These are phyloP conservation scores for Pangasius krempfi DNA, from an alignment of 2,797 vertebrate species.

Conservation along the genomic window DNA sequence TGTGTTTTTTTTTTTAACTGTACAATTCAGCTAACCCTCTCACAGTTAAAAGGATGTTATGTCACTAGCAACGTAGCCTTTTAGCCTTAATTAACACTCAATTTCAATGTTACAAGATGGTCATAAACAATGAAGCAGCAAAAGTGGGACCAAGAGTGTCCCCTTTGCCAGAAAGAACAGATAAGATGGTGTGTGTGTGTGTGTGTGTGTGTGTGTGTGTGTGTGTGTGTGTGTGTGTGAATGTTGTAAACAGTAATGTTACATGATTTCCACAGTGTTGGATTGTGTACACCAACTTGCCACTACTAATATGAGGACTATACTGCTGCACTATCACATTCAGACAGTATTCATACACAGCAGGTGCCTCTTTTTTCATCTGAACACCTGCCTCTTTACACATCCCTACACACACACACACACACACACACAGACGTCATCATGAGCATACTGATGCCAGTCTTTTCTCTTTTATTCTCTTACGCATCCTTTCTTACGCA, in stretches of 20 bases:
- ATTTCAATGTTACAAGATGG: neutral
- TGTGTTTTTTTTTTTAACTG: neutral
- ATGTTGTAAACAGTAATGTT: neutral
- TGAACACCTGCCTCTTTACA: neutral
- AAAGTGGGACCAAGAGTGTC: neutral
- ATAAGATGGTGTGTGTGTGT: neutral
- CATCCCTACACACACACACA: neutral
- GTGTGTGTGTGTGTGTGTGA: neutral
- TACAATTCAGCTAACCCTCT: neutral
- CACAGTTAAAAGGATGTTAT: neutral
- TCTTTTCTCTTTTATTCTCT: slow-evolving; percentile 7
- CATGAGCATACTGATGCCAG: neutral
- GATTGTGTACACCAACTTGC: neutral
- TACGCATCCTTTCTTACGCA: neutral
- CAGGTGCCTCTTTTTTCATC: neutral
- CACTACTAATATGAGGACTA: neutral
- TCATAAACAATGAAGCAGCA: neutral
- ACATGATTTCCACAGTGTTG: neutral
- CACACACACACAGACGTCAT: neutral
- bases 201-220: neutral
- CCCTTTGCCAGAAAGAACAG: neutral
- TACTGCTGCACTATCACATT: neutral
- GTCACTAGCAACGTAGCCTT: neutral
- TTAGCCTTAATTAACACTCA: neutral
- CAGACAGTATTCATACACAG: neutral